Conservation (phyloP, 2,888 invertebrate genomes). For the Cancer borealis region DNA sequence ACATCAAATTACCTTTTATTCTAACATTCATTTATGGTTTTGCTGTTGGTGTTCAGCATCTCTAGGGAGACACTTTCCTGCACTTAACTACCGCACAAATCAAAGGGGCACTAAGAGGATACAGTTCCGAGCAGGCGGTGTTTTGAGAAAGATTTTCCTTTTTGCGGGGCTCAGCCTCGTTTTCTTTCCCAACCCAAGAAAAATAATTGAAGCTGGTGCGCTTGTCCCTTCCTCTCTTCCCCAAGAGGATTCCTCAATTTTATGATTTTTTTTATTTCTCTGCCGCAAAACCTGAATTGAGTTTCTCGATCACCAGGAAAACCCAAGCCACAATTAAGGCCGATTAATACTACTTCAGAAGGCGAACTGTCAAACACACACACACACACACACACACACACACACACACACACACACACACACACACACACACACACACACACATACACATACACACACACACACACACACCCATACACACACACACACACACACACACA, state of each 20-base stretch:
- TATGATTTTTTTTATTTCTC: background rate
- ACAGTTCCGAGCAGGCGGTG: background rate
- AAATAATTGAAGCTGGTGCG: background rate
- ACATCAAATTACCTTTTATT: background rate
- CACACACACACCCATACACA: too few relatives aligned
- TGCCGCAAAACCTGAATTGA: background rate
- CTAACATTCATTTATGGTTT: background rate
- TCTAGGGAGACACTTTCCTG: background rate
- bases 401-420: background rate
- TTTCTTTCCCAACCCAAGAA: background rate
- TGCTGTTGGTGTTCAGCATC: background rate
- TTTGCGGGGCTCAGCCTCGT: background rate
- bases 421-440: background rate
- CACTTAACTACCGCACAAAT: background rate
- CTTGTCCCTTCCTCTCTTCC: background rate
- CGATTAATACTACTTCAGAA: background rate
- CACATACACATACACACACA: background rate
- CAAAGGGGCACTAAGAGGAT: background rate
- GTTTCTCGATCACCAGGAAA: background rate
- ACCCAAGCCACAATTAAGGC: background rate
- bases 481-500: too few relatives aligned
- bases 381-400: background rate
- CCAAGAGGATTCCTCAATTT: background rate
- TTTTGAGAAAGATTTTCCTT: background rate
- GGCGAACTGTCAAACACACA: background rate